Base-by-base conservation (phyloP, 1,140 invertebrate species). In the Hycleus cichorii region DNA sequence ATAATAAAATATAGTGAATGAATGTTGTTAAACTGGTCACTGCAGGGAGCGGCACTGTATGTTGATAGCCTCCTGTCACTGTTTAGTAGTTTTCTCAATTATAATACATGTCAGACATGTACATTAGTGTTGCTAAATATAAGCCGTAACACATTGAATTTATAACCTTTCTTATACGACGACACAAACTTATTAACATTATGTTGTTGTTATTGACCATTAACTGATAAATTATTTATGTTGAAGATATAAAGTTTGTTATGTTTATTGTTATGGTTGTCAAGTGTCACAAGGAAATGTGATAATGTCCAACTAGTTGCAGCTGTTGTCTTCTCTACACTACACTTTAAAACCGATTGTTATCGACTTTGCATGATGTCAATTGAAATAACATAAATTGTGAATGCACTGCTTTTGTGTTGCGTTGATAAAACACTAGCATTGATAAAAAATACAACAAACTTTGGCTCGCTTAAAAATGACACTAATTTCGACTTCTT, bases 111-210 rank as follows among this genome's bases (percentile, higher is more conserved):
- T 70, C 69, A 69, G 66, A 69, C 67, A 67, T 52, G 62, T 69
- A 67, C 66, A 70, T 69, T 69, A 70, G 69, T 66, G 67, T 67
- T 67, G 67, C 69, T 70, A 70, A 70, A 70, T 70, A 68, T 67
- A 67, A 60, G 61, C 58, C 59, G 62, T 67, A 70, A 68, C 66
- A 65, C 63, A 58, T 61, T 57, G 57, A 68, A 65, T 68, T 68
- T 70, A 68, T 68, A 65, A 63, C 64, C 53, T 58, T 32, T 64
- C 64, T 50, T 50, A 52, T 57, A 58, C 61, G 60, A 65, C 65
- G 61, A 65, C 59, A 58, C 64, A 64, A 67, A 68, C 59, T 68
- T 66, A 69, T 69, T 68, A 66, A 64, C 68, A 61, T 55, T 55
- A 55, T 47, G 52, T 57, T 57, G 59, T 64, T 64, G 65, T 65